Evolutionary conservation across 2,113 vertebrate genomes (phyloP).

Genomic region (Casuarius casuarius): DNA sequence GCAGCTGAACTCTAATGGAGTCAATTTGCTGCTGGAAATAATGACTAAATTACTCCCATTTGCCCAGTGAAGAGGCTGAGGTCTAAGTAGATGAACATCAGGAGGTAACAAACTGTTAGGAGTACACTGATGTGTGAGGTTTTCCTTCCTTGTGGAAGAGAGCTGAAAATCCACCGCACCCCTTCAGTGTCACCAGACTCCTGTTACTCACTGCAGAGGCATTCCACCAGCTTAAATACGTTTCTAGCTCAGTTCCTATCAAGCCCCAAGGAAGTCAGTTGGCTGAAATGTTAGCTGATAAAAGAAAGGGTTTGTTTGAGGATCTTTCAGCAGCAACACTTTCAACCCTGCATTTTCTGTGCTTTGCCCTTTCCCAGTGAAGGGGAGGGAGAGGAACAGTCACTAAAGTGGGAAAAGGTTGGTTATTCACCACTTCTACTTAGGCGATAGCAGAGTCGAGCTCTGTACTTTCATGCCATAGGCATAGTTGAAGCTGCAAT

Average conservation of each 20-base stretch:
- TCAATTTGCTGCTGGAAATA: slow-evolving; percentile 70
- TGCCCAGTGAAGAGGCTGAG: slow-evolving; percentile 58
- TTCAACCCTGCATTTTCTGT: background rate
- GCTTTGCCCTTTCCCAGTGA: background rate
- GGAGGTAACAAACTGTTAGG: slow-evolving; percentile 29
- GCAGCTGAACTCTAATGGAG: slow-evolving; percentile 69
- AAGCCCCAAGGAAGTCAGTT: background rate
- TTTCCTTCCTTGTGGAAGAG: background rate
- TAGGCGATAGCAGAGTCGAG: background rate
- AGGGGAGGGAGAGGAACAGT: accelerated
- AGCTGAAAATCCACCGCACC: background rate
- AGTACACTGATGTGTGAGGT: background rate
- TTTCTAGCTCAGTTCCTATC: background rate
- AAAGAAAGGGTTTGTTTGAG: slow-evolving; percentile 10
- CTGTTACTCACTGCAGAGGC: background rate
- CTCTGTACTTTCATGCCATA: background rate
- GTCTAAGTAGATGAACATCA: slow-evolving; percentile 22
- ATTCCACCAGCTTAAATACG: background rate
- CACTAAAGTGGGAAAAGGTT: background rate
- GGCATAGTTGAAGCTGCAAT: background rate
- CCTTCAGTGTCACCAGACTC: background rate
- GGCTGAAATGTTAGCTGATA: background rate
- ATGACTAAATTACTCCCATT: slow-evolving; percentile 74
- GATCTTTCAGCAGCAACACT: background rate
- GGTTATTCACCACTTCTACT: background rate